These are phyloP conservation scores for Acanthisitta chloris DNA, from an alignment of 2,113 vertebrate species.

Conservation along the genomic window DNA sequence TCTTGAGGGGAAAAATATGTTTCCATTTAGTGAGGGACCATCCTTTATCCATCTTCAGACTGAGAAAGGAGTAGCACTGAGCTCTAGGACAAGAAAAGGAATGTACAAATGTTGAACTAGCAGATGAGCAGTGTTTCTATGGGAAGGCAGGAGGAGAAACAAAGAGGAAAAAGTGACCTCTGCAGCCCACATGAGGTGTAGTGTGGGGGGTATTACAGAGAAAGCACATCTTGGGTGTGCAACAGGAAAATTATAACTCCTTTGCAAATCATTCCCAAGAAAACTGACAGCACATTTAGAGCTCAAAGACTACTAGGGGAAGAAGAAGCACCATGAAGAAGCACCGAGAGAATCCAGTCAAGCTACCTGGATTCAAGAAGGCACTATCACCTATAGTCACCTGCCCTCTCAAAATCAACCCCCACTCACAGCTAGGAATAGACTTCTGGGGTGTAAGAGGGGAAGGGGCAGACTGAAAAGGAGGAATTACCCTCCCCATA, in stretches of 20 bases:
- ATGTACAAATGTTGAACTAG: background rate
- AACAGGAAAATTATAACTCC: background rate
- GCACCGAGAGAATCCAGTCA: too few species aligned
- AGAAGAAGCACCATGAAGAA: fast-evolving
- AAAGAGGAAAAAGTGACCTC: background rate
- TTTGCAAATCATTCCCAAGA: background rate
- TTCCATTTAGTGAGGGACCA: background rate
- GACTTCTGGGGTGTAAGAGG: background rate
- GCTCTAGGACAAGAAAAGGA: background rate
- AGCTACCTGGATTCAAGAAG: background rate
- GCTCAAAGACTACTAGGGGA: background rate
- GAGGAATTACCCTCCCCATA: background rate
- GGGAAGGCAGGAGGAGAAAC: background rate
- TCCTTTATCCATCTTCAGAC: background rate
- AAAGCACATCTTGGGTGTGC: background rate
- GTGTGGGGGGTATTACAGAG: background rate
- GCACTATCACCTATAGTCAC: background rate
- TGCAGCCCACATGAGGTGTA: background rate
- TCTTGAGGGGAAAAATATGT: background rate
- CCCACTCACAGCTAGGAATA: background rate
- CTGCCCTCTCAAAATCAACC: background rate
- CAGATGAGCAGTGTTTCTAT: background rate
- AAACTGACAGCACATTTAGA: background rate
- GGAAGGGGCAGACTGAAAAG: background rate
- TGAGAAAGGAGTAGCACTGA: background rate